phyloP scores from a whole-genome alignment of 1,140 invertebrate genomes.

The Microplitis mediator region DNA sequence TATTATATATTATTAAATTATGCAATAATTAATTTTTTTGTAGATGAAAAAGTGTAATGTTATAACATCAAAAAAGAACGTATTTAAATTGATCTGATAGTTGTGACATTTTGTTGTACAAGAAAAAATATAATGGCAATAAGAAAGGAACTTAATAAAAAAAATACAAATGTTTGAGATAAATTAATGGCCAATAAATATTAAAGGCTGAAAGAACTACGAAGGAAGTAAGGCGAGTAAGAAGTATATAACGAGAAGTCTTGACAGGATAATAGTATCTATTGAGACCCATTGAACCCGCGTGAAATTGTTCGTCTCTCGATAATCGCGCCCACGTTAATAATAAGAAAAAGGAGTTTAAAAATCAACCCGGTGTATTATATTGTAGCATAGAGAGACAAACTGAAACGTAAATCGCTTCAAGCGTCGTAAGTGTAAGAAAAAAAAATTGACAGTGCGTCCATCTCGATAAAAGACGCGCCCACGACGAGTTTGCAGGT shows the following conservation, averaged over 20 bases:
- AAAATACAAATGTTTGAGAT: background rate
- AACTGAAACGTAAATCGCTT: background rate
- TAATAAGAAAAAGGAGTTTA: background rate
- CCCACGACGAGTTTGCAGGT: constrained; percentile 24
- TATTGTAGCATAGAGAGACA: background rate
- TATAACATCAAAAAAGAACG: too few relatives aligned
- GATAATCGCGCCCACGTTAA: constrained; percentile 1
- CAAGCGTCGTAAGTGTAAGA: background rate
- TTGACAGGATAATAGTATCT: constrained; percentile 5
- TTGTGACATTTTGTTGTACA: background rate
- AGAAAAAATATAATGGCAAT: background rate
- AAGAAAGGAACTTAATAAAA: background rate
- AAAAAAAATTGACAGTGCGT: background rate
- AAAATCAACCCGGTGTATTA: background rate
- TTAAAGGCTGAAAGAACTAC: background rate
- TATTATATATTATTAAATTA: too few relatives aligned
- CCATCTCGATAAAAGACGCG: constrained; percentile 29
- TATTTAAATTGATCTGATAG: too few relatives aligned
- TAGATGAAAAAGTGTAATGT: too few relatives aligned
- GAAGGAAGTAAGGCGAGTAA: background rate
- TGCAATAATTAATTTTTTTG: too few relatives aligned
- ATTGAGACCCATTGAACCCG: constrained; percentile 7
- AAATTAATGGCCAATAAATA: constrained; percentile 4
- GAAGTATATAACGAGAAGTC: background rate
- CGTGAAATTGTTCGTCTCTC: constrained; percentile 5